Base-by-base conservation (phyloP, 2,797 vertebrate species). In the Gymnoscopelus braueri region DNA sequence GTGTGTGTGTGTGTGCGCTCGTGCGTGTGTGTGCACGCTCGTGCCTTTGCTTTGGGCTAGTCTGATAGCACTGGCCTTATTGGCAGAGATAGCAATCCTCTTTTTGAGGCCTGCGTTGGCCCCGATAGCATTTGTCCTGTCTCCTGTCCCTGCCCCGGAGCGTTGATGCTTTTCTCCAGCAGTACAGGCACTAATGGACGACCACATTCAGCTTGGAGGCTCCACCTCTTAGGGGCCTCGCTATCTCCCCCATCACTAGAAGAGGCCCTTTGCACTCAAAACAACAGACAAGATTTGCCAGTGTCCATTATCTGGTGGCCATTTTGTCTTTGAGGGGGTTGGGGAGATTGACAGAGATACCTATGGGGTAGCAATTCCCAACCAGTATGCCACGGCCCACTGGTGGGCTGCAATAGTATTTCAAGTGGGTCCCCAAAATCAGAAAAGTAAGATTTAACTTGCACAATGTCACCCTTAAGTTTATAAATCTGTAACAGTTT, bases 131-230 rank as follows among this genome's bases (percentile, higher is more conserved):
- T 85, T 87, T 84, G 82, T 71, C 82, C 63, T 63, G 53, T 77
- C 74, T 71, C 69, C 66, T 69, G 73, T 80, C 63, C 14, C 73
- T 72, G 65, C 75, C 91, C 78, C 7, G 24, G 50, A 80, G 93
- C 84, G 51, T 72, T 87, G 91, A 92, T 93, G 80, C 77, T 80
- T 86, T 90, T 81, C 88, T 88, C 78, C 75, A 79, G 80, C 80
- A 78, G 72, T 72, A 72, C 63, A 8, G 7, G 74, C 75, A 73
- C 74, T 92, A 91, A 90, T 91, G 87, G 85, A 89, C 81, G 80
- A 9, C 65, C 44, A 81, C 77, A 67, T 63, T 61, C 72, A 71
- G 84, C 80, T 87, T 84, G 85, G 77, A 87, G 79, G 78, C 75
- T 72, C 71, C 71, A 65, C 67, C 72, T 73, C 82, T 80, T 63